Evolutionary conservation across 1,140 invertebrate species (phyloP), one percentile per base, ranked within the genome.

Genomic region (Drosophila obscura): DNA sequence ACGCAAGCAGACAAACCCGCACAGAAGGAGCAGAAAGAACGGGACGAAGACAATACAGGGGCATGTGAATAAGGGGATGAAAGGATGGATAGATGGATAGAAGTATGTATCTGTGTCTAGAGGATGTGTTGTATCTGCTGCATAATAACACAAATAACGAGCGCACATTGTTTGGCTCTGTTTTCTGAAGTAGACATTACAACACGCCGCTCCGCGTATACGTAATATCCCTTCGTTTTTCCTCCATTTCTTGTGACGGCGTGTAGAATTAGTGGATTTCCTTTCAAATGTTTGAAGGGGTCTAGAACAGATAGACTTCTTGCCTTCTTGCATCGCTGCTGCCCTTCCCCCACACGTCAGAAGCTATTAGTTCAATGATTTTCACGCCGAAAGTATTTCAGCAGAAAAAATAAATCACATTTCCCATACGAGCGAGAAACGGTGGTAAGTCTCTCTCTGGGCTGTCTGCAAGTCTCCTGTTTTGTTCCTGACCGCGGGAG

Each of bases 281-380:
- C 72, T 73, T 88, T 83, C 68, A 79, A 46, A 72, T 65, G 61
- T 58, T 56, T 77, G 67, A 74, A 80, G 72, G 65, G 72, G 48
- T 73, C 71, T 78, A 49, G 55, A 77, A 61, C 72, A 84, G 63
- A 60, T 75, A 82, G 52, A 44, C 24, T 31, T 31, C 2, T 8
- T 31, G 28, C 8, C 28, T 31, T 31, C 31, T 31, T 9, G 15
- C 50, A 48, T 9, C 45, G 19, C 48, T 39, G 19, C 50, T 46
- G 28, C 2, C 9, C 31, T 9, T 35, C 49, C 3, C 35, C 48
- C 76, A 68, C 58, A 88, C 60, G 79, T 87, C 83, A 80, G 73
- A 83, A 80, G 83, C 83, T 88, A 88, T 88, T 88, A 88, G 83
- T 88, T 88, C 83, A 88, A 88, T 88, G 83, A 89, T 88, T 88